Base-by-base conservation (phyloP, 1,140 invertebrate genomes). In the Drosophila serrata region DNA sequence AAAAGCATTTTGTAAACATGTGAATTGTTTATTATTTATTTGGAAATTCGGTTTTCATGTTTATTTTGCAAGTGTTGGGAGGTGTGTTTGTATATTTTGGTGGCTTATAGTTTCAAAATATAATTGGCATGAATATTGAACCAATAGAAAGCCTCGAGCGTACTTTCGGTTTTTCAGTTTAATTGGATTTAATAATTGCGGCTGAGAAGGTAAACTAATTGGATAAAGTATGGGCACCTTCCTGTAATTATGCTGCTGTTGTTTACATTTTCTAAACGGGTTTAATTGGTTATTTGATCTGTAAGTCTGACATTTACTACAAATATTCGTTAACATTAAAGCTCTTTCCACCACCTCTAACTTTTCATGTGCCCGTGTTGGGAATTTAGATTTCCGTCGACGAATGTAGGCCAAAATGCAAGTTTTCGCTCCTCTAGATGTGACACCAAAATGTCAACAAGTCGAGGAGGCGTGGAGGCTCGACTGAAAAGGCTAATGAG, bases 391-490 rank as follows among this genome's bases (percentile, higher is more conserved):
- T 43, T 29, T 37, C 45, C 13, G 11, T 31, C 31, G 5, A 24
- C 46, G 35, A 74, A 74, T 55, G 48, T 74, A 75, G 69, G 69
- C 57, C 70, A 74, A 62, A 74, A 45, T 74, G 46, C 46, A 62
- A 53, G 70, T 74, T 74, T 63, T 45, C 33, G 39, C 69, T 62
- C 27, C 48, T 62, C 70, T 62, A 55, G 70, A 74, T 64, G 72
- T 84, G 82, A 81, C 81, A 84, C 82, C 82, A 84, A 84, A 84
- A 81, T 84, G 81, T 84, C 81, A 84, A 81, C 73, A 85, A 81
- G 81, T 61, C n/a, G 68, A 27, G 51, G 22, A 35, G 68, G 51
- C 67, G 53, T 77, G 70, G 57, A 77, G 76, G 58, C 59, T 58
- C 43, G 48, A 51, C 70, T 73, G 76, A 86, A 86, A 88, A 80